A percentile compares a stretch with the other conserved stretches of the same genome.
Evolutionary conservation across 1,140 invertebrate genomes (phyloP).

Genomic region (Temnothorax longispinosus): DNA sequence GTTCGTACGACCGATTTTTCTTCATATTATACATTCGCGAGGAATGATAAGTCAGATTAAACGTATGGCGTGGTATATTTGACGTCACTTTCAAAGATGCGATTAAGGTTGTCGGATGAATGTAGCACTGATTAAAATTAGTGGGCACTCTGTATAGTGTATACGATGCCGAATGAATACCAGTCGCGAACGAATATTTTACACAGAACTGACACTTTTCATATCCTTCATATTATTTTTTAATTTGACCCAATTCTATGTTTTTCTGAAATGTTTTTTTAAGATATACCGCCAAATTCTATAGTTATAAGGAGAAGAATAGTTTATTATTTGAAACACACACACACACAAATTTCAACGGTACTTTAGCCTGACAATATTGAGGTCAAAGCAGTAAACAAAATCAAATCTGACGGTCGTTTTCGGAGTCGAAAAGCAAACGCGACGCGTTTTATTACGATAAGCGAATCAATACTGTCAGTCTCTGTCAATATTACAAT

Average conservation of each 20-base stretch:
- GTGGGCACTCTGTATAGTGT: neutral
- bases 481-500: neutral
- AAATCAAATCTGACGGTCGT: neutral
- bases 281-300: neutral
- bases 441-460: neutral
- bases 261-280: neutral
- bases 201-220: neutral
- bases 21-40: neutral
- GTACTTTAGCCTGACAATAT: neutral
- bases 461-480: neutral
- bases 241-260: neutral
- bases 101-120: slow-evolving; percentile 25
- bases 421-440: neutral
- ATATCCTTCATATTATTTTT: neutral
- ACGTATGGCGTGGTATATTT: neutral
- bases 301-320: neutral
- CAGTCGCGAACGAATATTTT: neutral
- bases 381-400: neutral
- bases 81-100: neutral
- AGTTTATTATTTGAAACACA: neutral
- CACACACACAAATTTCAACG: neutral
- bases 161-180: neutral
- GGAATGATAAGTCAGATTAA: neutral
- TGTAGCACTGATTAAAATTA: slow-evolving; percentile 32
- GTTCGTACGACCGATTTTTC: slow-evolving; percentile 7